These are phyloP conservation scores for Panagrolaimus sp. DNA, from an alignment of 1,140 invertebrate genomes.

Conservation along the genomic window DNA sequence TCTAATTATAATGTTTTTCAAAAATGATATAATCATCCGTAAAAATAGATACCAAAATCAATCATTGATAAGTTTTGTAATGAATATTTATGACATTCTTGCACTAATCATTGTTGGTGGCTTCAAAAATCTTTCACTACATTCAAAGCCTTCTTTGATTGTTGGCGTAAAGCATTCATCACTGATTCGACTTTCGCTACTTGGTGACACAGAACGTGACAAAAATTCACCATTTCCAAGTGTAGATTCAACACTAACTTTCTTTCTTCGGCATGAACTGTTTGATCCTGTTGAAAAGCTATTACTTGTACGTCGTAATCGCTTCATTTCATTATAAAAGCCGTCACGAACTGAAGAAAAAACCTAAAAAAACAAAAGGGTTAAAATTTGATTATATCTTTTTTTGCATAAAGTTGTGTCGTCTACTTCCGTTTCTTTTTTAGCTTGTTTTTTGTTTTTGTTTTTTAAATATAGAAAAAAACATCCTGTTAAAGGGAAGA, in stretches of 20 bases:
- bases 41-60: no score
- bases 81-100: neutral
- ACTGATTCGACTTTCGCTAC: neutral
- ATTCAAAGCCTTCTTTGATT: neutral
- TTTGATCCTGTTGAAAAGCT: slow-evolving; percentile 50
- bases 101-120: slow-evolving; percentile 13
- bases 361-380: slow-evolving; percentile 37
- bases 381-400: slow-evolving; percentile 18
- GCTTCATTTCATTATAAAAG: slow-evolving; percentile 54
- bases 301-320: slow-evolving; percentile 43
- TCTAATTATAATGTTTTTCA: no score
- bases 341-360: slow-evolving; percentile 56
- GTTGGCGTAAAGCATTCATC: slow-evolving; percentile 13
- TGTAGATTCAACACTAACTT: neutral
- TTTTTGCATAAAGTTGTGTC: neutral
- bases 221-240: neutral
- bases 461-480: slow-evolving; percentile 22
- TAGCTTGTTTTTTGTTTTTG: neutral
- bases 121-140: slow-evolving; percentile 5
- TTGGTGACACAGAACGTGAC: slow-evolving; percentile 18
- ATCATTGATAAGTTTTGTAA: no score
- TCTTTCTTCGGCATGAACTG: neutral
- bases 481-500: slow-evolving; percentile 6
- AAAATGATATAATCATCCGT: no score
- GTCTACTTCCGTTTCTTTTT: no score